Evolutionary conservation across 2,797 vertebrate genomes (phyloP), one percentile per base, ranked within the genome.

Genomic region (Falco concolor): DNA sequence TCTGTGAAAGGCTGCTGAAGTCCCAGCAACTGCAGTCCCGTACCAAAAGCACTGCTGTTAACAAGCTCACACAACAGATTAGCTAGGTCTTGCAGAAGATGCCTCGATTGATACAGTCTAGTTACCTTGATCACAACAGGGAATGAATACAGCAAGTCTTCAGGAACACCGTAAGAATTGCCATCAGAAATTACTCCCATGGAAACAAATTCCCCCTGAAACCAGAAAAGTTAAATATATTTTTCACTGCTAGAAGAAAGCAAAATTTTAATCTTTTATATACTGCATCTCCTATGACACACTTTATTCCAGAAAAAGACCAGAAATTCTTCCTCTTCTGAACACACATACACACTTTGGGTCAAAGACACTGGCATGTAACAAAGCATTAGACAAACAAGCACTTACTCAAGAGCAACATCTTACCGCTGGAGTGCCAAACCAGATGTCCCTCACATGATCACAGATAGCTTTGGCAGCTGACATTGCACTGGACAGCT

Each of bases 401-500:
- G 17, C 42, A 23, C 14, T 63, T 77, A 38, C 19, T 84, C 50
- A 88, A 77, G 20, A 88, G 34, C 25, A 42, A 59, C 15, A 82
- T 75, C 94, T 96, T 95, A 99, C 99, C 98, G 98, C 98, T 28
- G 98, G 96, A 95, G 99, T 99, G 96, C 99, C 99, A 87, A 99
- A 99, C 99, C 99, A 99, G 98, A 99, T 98, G 98, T 99, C 98
- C 95, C 98, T 98, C 98, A 99, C 98, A 79, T 99, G 99, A 97
- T 99, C 99, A 77, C 99, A 98, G 97, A 99, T 99, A 96, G 99
- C 99, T 97, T 99, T 99, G 47, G 99, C 99, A 30, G 99, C 99
- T 53, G 99, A 99, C 99, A 99, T 99, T 2, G 99, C 99, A 82
- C 99, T 99, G 97, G 99, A 99, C 73, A 99, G 98, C 96, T 99